Evolutionary conservation across 2,888 invertebrate species (phyloP).

Genomic region (Pandemis heparana): DNA sequence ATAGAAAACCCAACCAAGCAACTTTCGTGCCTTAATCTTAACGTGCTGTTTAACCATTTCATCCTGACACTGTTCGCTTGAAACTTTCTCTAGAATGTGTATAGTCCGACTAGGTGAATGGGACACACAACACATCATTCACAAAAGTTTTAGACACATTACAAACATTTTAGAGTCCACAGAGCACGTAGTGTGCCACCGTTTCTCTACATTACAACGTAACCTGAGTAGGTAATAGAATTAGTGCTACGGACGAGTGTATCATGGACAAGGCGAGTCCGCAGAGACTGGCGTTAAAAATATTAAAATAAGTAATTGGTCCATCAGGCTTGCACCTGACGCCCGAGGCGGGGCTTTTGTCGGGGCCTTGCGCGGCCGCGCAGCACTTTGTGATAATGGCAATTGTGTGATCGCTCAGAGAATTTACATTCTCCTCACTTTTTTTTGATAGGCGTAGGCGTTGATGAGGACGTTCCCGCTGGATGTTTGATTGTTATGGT

Average conservation of each 20-base stretch:
- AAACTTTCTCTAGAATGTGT: slow-evolving; percentile 44
- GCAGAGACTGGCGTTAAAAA: slow-evolving; percentile 72
- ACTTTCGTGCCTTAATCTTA: neutral
- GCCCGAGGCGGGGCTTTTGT: slow-evolving; percentile 48
- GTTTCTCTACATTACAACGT: slow-evolving; percentile 1
- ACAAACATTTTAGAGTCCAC: slow-evolving; percentile 11
- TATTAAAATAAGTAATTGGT: slow-evolving; percentile 82
- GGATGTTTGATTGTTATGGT: slow-evolving; percentile 20
- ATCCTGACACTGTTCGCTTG: slow-evolving; percentile 41
- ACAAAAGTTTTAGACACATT: slow-evolving; percentile 14
- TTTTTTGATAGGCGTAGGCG: slow-evolving; percentile 24
- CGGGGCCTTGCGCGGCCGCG: slow-evolving; percentile 52
- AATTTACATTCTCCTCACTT: slow-evolving; percentile 36
- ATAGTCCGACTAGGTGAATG: neutral
- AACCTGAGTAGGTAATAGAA: slow-evolving; percentile 48
- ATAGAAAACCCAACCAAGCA: neutral
- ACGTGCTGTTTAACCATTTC: slow-evolving; percentile 20
- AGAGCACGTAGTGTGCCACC: slow-evolving; percentile 1
- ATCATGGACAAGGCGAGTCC: slow-evolving; percentile 62
- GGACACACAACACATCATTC: neutral
- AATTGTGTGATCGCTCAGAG: slow-evolving; percentile 56
- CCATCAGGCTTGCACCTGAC: slow-evolving; percentile 78
- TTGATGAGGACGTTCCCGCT: slow-evolving; percentile 25
- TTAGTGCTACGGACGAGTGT: slow-evolving; percentile 63
- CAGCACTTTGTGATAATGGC: slow-evolving; percentile 68